Conservation (phyloP, 1,140 invertebrate species). For the Brachionus angularis region DNA sequence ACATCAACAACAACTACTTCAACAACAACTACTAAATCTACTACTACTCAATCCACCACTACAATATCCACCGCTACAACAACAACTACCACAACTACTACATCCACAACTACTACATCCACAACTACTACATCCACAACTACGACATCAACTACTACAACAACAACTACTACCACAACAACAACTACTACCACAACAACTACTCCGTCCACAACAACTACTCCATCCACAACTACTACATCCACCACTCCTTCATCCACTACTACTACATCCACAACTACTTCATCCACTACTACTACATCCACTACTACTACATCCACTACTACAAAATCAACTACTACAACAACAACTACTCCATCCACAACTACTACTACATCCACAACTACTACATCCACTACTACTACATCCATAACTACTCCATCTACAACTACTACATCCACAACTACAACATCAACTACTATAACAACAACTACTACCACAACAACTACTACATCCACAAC, state of each 20-base stretch:
- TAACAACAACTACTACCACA: neutral
- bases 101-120: too few relatives aligned
- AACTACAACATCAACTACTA: neutral
- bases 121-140: too few relatives aligned
- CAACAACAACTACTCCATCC: neutral
- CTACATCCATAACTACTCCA: neutral
- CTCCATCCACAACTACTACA: too few relatives aligned
- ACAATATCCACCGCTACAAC: too few relatives aligned
- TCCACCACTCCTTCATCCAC: neutral
- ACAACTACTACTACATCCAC: neutral
- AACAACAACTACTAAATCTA: too few relatives aligned
- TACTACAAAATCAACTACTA: neutral
- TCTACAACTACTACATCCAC: neutral
- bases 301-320: neutral
- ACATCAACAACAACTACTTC: neutral
- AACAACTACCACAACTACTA: too few relatives aligned
- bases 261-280: neutral
- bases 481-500: neutral
- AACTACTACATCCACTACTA: neutral
- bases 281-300: neutral
- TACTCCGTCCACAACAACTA: too few relatives aligned
- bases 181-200: too few relatives aligned
- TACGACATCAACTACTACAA: too few relatives aligned
- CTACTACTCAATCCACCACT: too few relatives aligned
- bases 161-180: too few relatives aligned